Evolutionary conservation across 2,113 vertebrate species (phyloP), one percentile per base, ranked within the genome.

Genomic region (Passer domesticus): DNA sequence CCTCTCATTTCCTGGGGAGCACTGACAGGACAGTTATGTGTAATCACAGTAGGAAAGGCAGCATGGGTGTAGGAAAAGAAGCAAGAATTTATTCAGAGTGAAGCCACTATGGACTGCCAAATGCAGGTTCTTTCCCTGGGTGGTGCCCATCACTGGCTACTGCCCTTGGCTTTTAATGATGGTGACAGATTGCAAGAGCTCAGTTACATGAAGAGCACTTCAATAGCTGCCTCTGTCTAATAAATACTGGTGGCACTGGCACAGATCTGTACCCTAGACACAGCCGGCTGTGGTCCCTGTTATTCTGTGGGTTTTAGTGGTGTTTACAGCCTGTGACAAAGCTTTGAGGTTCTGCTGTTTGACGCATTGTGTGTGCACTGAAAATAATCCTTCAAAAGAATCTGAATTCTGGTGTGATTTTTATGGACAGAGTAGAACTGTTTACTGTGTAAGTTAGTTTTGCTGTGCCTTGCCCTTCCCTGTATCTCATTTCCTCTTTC

Each of bases 401-500:
- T 41, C 47, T 80, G 59, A 59, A 47, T 87, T 92, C 30, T 82
- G 50, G n/a, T 5, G 4, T 76, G 50, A n/a, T 53, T 86, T 94
- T 92, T 87, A 41, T 47, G 46, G 52, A 20, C 35, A 50, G 64
- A 74, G 55, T 80, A 35, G 58, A 90, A 41, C 43, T 79, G 47
- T 81, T 95, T 79, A 87, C 44, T 75, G 14, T 47, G 10, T 12
- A 53, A 64, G 33, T 56, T 68, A 50, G 30, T 89, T 89, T 69
- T 88, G 30, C 68, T 70, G 52, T 91, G 70, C 72, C 63, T 56
- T 87, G 41, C 62, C 62, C 39, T 83, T 24, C 7, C n/a, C 27
- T 30, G 10, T 60, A 35, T 92, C 49, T 81, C 83, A 46, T 82
- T 91, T 96, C 49, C 74, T 89, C 46, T 93, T 90, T 86, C 79